Evolutionary conservation across 2,888 invertebrate genomes (phyloP), one percentile per base, ranked within the genome.

Genomic region (Agapostemon virescens): DNA sequence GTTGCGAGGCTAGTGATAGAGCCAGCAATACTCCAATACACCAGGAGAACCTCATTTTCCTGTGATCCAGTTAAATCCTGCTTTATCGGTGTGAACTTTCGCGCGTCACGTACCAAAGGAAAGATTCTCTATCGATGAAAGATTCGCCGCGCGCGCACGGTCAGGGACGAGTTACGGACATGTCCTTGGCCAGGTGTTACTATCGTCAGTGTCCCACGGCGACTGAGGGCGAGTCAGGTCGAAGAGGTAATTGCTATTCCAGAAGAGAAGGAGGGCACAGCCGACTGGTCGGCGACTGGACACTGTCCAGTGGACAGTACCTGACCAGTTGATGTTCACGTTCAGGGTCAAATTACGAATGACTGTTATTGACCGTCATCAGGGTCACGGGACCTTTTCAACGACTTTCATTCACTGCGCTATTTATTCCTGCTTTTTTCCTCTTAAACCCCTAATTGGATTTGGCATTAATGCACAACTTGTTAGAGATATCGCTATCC

Each of bases 281-380:
- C 83, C 84, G 85, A 85, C 89, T 86, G 86, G 88, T 88, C 84
- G 87, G 83, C 84, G 84, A 85, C 84, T 85, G 87, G 88, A 86
- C 82, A 88, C 85, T 90, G 91, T 89, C 89, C 90, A 89, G 88
- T 89, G n/a, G n/a, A 86, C 82, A 88, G 85, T 88, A 87, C 85
- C 85, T 90, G 91, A 89, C 89, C 90, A 89, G 88, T 89, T 90
- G 88, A 87, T 87, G 90, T 90, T 91, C 91, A 91, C 87, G 90
- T 89, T 91, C 91, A 91, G 84, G 90, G 90, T 85, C 90, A 85
- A 85, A 75, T 83, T 80, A 86, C 70, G 73, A 76, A 52, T 86
- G 83, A 88, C 89, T 91, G 91, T 90, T 92, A 90, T 89, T 90
- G 90, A 92, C 90, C 90, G 90, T 79, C 85, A 85, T 81, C 89